Conservation (phyloP, 2,797 vertebrate genomes). For the Spinus pinus region DNA sequence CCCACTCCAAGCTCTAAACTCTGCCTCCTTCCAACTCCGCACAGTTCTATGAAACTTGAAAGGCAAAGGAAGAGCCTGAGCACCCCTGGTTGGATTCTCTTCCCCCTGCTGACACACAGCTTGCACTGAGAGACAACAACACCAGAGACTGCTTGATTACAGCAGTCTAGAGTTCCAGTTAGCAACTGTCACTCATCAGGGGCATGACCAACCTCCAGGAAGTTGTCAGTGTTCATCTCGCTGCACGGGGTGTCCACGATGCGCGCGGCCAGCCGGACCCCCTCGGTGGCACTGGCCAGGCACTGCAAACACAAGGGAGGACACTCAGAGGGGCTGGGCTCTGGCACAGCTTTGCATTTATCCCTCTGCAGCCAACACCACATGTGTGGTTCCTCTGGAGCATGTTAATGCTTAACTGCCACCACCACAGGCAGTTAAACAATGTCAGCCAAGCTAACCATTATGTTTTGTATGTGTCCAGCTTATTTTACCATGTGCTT, state of each 20-base stretch:
- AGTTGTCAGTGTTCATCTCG: constrained; percentile 95
- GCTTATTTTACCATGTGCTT: not conserved
- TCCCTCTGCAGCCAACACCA: not conserved
- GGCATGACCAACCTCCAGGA: constrained; percentile 84
- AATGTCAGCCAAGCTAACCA: not conserved
- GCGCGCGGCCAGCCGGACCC: constrained; percentile 90
- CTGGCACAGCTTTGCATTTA: not conserved
- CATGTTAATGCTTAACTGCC: not conserved
- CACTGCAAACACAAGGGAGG: constrained; percentile 76
- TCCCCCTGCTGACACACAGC: not conserved
- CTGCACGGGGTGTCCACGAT: constrained; percentile 97
- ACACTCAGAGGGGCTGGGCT: not conserved
- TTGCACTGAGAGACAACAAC: not conserved
- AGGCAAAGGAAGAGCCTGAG: not conserved
- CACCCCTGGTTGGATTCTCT: not conserved
- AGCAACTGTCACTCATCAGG: not conserved
- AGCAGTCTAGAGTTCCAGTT: not conserved
- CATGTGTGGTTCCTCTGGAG: not conserved
- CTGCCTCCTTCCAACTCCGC: not conserved
- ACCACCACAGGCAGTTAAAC: not conserved
- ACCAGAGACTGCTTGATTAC: not conserved
- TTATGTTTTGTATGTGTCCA: not conserved
- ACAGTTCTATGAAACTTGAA: not conserved
- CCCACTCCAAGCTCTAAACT: not conserved
- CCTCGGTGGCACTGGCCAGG: constrained; percentile 86